Evolutionary conservation across 2,113 vertebrate species (phyloP).

Genomic region (Syrrhaptes paradoxus): DNA sequence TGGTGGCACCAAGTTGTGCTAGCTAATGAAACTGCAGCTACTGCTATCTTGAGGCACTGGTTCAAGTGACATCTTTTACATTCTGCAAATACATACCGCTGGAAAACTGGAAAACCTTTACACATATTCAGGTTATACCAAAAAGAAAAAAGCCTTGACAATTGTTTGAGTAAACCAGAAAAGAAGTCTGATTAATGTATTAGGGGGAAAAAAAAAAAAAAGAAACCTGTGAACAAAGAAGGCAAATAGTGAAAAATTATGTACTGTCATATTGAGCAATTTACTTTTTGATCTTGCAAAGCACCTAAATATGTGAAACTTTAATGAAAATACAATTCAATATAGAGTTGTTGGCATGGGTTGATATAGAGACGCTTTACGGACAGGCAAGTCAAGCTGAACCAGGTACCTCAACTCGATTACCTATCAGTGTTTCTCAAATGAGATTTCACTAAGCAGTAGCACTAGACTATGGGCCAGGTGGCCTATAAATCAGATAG

Average conservation of each 20-base stretch:
- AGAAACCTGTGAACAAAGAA: not conserved
- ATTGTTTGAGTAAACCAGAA: not conserved
- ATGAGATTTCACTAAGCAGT: not conserved
- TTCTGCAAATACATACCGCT: not conserved
- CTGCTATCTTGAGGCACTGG: not conserved
- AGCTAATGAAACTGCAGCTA: not conserved
- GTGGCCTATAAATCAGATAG: fast-evolving
- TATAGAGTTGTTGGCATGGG: not conserved
- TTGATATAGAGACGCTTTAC: not conserved
- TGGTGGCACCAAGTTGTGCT: not conserved
- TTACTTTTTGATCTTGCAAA: not conserved
- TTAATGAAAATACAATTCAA: fast-evolving
- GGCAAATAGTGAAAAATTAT: not conserved
- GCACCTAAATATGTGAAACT: not conserved
- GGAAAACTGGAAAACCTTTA: not conserved
- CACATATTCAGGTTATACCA: not conserved
- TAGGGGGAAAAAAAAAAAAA: not conserved
- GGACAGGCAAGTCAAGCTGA: not conserved
- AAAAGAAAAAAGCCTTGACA: not conserved
- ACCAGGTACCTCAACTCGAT: not conserved
- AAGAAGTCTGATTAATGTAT: not conserved
- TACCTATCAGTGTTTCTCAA: not conserved
- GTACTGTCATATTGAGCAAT: not conserved
- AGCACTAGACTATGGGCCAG: not conserved
- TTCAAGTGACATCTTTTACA: not conserved